Base-by-base conservation (phyloP, 2,797 vertebrate species). In the Anolis apletophallus region DNA sequence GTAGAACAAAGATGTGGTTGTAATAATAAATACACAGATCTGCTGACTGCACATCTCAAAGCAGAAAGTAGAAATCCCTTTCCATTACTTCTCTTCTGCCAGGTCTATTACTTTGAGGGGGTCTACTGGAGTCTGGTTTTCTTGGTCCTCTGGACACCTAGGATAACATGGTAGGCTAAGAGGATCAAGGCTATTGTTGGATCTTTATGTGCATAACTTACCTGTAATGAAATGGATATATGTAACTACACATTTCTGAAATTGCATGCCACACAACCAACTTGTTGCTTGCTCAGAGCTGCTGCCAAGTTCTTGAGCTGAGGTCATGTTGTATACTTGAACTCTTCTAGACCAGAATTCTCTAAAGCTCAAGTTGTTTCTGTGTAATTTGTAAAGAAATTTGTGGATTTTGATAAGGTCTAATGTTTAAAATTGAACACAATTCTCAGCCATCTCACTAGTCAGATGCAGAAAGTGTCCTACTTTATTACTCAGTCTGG, bases 21-120 rank as follows among this genome's bases (percentile, higher is more conserved):
- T 79, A 78, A 34, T 67, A 87, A n/a, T 78, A 3, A 87, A n/a
- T 78, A 17, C 36, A 34, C 61, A 75, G 52, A 81, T 32, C 64
- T 87, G 61, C 64, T 87, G 72, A 59, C 19, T 50, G 19, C 32
- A 5, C 52, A 77, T 21, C 73, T 83, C 73, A 77, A 13, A n/a
- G 64, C 67, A 61, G 64, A 78, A n/a, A 19, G 3, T 40, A 36
- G 8, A 36, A 59, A 78, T 83, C 55, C 36, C 40, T 81, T 81
- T 81, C 12, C 36, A 32, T 83, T 34, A 52, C 40, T 72, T 64
- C 54, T 87, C 55, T 83, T 82, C 73, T 50, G 26, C 50, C 50
- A 54, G 82, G 76, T 26, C 19, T 7, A 34, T 77, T 26, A 57
- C n/a, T 52, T 77, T 23, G 11, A 40, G 23, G 61, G 29, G 61